Conservation (phyloP, 2,797 vertebrate genomes). For the Orientallactaga sibirica region DNA sequence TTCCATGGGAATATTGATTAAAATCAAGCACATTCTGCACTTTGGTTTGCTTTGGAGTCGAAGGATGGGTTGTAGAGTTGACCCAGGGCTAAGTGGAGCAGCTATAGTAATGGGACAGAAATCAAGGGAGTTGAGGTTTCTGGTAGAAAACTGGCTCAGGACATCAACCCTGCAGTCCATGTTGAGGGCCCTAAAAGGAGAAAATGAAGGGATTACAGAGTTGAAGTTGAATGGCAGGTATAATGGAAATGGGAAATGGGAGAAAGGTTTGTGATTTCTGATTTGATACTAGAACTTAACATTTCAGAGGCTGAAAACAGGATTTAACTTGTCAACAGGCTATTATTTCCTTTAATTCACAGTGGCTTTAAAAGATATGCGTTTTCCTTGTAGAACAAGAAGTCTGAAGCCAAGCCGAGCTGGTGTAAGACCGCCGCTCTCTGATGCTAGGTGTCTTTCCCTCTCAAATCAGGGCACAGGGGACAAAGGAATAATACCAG, state of each 20-base stretch:
- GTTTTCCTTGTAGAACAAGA: background rate
- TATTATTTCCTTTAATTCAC: background rate
- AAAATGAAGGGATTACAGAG: background rate
- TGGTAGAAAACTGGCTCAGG: background rate
- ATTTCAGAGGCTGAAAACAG: background rate
- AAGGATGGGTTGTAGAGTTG: background rate
- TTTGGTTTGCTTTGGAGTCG: constrained; percentile 29
- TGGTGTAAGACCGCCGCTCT: background rate
- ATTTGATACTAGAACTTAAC: background rate
- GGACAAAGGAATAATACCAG: background rate
- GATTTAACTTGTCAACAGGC: background rate
- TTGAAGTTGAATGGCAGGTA: background rate
- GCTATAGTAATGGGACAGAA: background rate
- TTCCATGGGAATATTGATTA: background rate
- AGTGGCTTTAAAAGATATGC: background rate
- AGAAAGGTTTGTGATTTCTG: background rate
- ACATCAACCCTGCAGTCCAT: background rate
- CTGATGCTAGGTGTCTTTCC: background rate
- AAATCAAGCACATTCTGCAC: background rate
- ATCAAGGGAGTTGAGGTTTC: background rate
- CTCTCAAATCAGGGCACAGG: background rate
- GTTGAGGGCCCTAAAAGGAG: background rate
- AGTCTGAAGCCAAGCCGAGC: background rate
- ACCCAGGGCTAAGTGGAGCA: background rate
- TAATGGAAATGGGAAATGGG: background rate